These are phyloP conservation scores for Elaphurus davidianus DNA, from an alignment of 2,113 vertebrate genomes.

Conservation along the genomic window DNA sequence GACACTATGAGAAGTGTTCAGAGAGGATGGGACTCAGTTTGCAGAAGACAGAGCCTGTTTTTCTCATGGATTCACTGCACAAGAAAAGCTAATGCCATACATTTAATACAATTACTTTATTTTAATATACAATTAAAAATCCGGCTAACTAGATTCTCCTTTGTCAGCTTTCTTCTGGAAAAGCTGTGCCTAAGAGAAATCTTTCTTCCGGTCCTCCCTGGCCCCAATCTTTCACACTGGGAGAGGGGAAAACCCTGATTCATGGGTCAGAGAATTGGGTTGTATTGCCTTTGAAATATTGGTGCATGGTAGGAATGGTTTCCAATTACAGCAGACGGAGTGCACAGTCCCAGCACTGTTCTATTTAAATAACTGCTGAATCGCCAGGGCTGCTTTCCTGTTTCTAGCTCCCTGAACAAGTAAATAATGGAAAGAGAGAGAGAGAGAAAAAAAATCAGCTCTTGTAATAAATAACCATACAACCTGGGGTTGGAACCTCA, in stretches of 20 bases:
- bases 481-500: neutral
- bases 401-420: slow-evolving; percentile 48
- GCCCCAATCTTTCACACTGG: slow-evolving; percentile 58
- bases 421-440: slow-evolving; percentile 57
- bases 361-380: slow-evolving; percentile 75
- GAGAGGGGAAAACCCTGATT: slow-evolving; percentile 51
- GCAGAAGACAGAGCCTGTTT: neutral
- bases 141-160: neutral
- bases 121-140: slow-evolving; percentile 53
- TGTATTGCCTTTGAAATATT: slow-evolving; percentile 68
- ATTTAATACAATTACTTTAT: neutral
- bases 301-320: slow-evolving; percentile 47
- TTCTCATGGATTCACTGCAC: neutral
- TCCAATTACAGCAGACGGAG: slow-evolving; percentile 57
- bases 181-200: slow-evolving; percentile 17
- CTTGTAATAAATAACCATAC: slow-evolving; percentile 44
- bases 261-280: slow-evolving; percentile 64
- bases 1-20: neutral
- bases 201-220: neutral
- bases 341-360: neutral
- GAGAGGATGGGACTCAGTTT: neutral
- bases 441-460: neutral
- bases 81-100: neutral
- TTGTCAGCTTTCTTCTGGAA: slow-evolving; percentile 41
- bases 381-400: slow-evolving; percentile 37